A percentile compares a stretch with the other conserved stretches of the same genome.
Conservation (phyloP, 2,797 vertebrate species). For the Phaenicophaeus curvirostris region DNA sequence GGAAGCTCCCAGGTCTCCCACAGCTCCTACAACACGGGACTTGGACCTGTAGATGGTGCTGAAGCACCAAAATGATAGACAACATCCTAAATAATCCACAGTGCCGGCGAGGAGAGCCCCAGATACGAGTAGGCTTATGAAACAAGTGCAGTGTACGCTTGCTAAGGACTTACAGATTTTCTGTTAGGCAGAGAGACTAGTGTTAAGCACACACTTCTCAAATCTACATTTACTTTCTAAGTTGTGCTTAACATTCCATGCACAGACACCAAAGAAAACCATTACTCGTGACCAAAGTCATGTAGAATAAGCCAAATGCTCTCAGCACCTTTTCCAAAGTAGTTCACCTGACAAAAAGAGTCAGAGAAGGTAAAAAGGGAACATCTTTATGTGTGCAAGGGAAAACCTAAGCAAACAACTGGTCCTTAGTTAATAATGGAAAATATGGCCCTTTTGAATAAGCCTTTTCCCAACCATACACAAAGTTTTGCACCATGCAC, state of each 20-base stretch:
- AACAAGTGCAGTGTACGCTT: not conserved
- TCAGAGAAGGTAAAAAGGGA: not conserved
- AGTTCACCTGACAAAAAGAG: not conserved
- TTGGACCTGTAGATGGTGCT: constrained; percentile 24
- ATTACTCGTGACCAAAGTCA: not conserved
- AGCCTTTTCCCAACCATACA: not conserved
- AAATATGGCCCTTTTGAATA: not conserved
- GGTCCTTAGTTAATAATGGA: not conserved
- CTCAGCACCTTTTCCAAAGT: not conserved
- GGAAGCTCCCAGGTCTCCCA: not conserved
- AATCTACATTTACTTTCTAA: not conserved
- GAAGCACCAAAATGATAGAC: not conserved
- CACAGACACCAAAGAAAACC: not conserved
- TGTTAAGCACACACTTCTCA: not conserved
- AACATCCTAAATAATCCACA: not conserved
- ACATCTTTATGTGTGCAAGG: not conserved
- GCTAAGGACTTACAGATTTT: not conserved
- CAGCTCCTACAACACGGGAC: not conserved
- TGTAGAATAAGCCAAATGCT: not conserved
- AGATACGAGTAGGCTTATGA: not conserved
- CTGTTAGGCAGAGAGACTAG: not conserved
- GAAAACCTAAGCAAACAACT: not conserved
- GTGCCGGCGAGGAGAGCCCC: not conserved
- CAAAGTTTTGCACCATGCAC: not conserved
- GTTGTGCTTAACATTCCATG: not conserved